phyloP scores from a whole-genome alignment of 2,797 vertebrate genomes.

The Hyperoplus lanceolatus region DNA sequence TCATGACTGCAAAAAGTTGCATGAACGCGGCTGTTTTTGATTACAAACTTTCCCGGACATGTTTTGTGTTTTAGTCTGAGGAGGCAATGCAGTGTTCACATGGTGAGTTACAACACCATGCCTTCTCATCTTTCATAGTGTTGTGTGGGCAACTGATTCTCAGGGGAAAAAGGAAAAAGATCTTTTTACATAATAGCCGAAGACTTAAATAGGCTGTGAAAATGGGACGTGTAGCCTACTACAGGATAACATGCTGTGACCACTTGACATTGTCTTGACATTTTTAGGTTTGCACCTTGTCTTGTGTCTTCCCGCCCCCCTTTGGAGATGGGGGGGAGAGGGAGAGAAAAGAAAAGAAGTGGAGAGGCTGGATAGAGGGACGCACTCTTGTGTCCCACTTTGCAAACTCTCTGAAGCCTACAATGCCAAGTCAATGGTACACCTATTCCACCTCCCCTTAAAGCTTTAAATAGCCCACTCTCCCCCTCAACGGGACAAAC shows the following conservation, averaged over 20 bases:
- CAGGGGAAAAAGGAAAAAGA: conserved; percentile 54
- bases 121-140: conserved; percentile 51
- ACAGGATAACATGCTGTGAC: conserved; percentile 20
- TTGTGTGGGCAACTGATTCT: conserved; percentile 69
- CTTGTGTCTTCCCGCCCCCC: conserved; percentile 44
- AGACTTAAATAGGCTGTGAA: conserved; percentile 46
- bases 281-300: conserved; percentile 71
- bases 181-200: conserved; percentile 60
- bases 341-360: conserved; percentile 22
- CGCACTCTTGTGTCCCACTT: conserved; percentile 78
- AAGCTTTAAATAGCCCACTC: conserved; percentile 72
- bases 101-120: conserved; percentile 44
- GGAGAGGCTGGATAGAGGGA: conserved; percentile 44
- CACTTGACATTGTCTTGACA: conserved; percentile 70
- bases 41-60: conserved; percentile 16
- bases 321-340: conserved; percentile 39
- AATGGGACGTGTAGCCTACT: conserved; percentile 1
- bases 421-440: conserved; percentile 75
- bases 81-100: conserved; percentile 34
- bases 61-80: conserved; percentile 32
- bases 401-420: conserved; percentile 75
- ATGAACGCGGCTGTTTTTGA: conserved; percentile 1
- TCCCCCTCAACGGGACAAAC: conserved; percentile 64
- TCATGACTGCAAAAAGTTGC: not conserved
- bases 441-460: conserved; percentile 75